Base-by-base conservation (phyloP, 1,140 invertebrate genomes). In the Leptonema lineaticorne region DNA sequence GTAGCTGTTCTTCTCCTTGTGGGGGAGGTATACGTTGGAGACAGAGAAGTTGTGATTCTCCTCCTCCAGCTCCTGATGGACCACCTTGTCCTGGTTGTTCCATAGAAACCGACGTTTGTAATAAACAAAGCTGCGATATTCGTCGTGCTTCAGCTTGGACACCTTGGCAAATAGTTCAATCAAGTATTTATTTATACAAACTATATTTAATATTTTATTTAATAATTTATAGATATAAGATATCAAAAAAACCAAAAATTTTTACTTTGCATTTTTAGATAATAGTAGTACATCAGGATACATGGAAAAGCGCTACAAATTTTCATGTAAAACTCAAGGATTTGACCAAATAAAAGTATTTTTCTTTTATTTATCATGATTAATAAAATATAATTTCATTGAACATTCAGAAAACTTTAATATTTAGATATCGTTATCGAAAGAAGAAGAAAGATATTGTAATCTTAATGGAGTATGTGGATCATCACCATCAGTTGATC, bases 371-470 rank as follows among this genome's bases (percentile, higher is more conserved):
- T 50, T 50, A 18, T 16, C n/a, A 16, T 50, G 5, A 7, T 5
- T 33, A 33, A 33, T 33, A 33, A 6, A 33, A 33, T 33, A 33
- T 33, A 6, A 33, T 26, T 5, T 9, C 27, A 9, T 8, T 11
- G 53, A 22, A 28, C 16, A 26, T 57, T 20, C 4, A 24, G 9
- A 57, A 26, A 2, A 59, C 16, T 59, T 26, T 20, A 53, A 26
- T 59, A 41, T 78, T 89, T 81, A 86, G 77, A 80, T 92, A 6
- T 85, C 85, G 9, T 74, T 89, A 9, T 82, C 86, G 8, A 92
- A 91, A 74, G 90, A 92, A 68, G 92, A 95, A 75, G 90, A 89
- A 46, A 82, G 91, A 18, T 88, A 87, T 66, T 94, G 92, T 73
- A 81, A 82, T 6, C 78, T 82, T 5, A 84, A 87, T 37, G 89